Evolutionary conservation across 2,797 vertebrate genomes (phyloP), one percentile per base, ranked within the genome.

Genomic region (Schizopygopsis malacanthus): DNA sequence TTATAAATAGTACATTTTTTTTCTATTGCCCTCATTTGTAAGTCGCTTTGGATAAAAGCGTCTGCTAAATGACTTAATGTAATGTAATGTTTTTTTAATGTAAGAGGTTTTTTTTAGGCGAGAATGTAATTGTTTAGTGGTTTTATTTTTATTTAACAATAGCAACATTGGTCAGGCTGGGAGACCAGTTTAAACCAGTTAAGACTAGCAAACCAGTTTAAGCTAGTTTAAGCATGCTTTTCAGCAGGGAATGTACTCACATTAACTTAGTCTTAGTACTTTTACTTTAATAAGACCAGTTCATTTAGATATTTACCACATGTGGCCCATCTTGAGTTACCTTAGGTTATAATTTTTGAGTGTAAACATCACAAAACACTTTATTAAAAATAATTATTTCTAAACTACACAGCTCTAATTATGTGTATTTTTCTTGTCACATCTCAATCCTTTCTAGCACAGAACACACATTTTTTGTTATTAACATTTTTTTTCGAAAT

Each of bases 281-380:
- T 82, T 61, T 28, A 28, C 41, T 83, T 72, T 12, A 83, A 61
- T 47, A 33, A 63, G 59, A 61, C 25, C 52, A 47, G 41, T 83
- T 83, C 16, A n/a, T 83, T 75, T 39, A 50, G 7, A 61, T 73
- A 4, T 50, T 45, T 47, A 69, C 12, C 79, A 52, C 65, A 39
- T 69, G 28, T 37, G 7, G 15, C 7, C 15, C 63, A 37, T 67
- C 37, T 70, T n/a, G 39, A 13, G 12, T 39, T 39, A 70, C 65
- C 12, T 47, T 28, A 43, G 80, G 80, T 43, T 61, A 22, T 4
- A 8, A 16, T 37, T 61, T 82, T 82, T 22, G 11, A 45, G 10
- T 59, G 52, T 33, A 61, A 72, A 43, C 37, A 72, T 72, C n/a
- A 33, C 33, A 25, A 70, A 33, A 33, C 1, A 37, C 25, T 75